These are phyloP conservation scores for Sphyrna mokarran DNA, from an alignment of 2,113 vertebrate species.

Conservation along the genomic window DNA sequence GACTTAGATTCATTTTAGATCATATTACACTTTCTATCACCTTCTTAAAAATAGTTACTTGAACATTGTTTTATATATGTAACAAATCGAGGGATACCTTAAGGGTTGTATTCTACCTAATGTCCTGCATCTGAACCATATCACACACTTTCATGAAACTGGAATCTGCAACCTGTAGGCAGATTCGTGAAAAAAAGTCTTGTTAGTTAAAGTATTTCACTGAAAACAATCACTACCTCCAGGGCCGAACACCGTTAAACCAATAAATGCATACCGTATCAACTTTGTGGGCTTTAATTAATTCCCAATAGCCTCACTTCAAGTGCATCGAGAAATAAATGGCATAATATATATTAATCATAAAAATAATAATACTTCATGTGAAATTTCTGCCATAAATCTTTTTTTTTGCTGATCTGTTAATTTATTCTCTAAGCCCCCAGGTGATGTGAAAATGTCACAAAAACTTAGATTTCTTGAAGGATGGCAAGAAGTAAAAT, in stretches of 20 bases:
- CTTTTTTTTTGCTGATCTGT: background rate
- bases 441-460: conserved; percentile 22
- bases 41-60: background rate
- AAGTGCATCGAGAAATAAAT: conserved; percentile 8
- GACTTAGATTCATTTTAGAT: background rate
- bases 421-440: background rate
- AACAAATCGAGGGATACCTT: background rate
- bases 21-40: background rate
- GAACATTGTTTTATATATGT: background rate
- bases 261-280: background rate
- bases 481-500: background rate
- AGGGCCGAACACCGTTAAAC: background rate
- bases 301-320: conserved; percentile 16
- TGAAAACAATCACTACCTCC: background rate
- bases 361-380: background rate
- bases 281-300: background rate
- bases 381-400: conserved; percentile 1
- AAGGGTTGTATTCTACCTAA: background rate
- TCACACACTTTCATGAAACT: background rate
- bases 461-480: background rate
- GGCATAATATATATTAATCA: background rate
- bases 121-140: background rate
- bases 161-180: background rate
- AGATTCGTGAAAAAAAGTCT: background rate
- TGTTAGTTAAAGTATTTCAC: background rate